phyloP scores from a whole-genome alignment of 2,113 vertebrate species.

The Elanus axillaris region DNA sequence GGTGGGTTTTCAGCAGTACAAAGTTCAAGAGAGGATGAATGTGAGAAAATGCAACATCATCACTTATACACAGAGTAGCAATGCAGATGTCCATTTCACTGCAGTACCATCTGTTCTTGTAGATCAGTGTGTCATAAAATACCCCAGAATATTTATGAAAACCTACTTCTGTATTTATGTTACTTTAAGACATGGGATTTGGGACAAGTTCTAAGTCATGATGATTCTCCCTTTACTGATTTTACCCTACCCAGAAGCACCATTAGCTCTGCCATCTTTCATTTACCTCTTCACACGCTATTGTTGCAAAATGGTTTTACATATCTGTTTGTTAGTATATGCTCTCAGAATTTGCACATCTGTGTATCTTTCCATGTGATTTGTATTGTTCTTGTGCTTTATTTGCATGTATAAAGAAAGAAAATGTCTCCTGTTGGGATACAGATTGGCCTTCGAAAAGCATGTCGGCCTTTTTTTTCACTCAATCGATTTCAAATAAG shows the following conservation, averaged over 20 bases:
- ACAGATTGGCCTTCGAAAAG: not conserved
- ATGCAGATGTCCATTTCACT: not conserved
- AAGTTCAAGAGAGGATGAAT: not conserved
- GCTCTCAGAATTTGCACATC: not conserved
- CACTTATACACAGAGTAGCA: not conserved
- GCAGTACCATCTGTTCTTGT: not conserved
- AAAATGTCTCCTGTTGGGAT: not conserved
- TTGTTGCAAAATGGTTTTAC: not conserved
- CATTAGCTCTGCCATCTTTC: not conserved
- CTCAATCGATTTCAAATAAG: not conserved
- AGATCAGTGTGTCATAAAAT: not conserved
- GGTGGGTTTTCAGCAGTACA: not conserved
- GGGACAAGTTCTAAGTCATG: not conserved
- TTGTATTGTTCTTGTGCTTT: not conserved
- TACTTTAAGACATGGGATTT: not conserved
- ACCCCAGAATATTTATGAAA: not conserved
- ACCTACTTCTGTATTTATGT: not conserved
- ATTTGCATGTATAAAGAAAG: not conserved
- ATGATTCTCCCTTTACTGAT: not conserved
- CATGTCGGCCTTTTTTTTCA: not conserved
- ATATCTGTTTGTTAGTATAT: not conserved
- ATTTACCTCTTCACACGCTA: not conserved
- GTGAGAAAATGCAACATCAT: not conserved
- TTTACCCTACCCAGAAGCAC: not conserved
- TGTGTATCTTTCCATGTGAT: not conserved